Evolutionary conservation across 2,113 vertebrate genomes (phyloP), one percentile per base, ranked within the genome.

Genomic region (Gobio gobio): DNA sequence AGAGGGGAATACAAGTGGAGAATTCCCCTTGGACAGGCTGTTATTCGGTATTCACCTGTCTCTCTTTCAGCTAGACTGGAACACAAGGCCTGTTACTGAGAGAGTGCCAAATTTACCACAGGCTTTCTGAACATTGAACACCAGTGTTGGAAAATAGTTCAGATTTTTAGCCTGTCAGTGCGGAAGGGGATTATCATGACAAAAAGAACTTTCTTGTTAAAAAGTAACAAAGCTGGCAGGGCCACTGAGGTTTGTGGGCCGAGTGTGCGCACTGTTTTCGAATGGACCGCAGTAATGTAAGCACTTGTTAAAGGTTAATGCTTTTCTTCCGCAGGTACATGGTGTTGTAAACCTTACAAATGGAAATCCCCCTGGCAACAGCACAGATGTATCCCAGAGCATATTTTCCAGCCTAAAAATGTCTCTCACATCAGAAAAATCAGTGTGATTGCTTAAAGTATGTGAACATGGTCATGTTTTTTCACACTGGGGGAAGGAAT

Each of bases 171-270:
- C 56, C 79, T 81, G 56, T 83, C 83, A 78, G 79, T 78, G 73
- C 73, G 20, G 83, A 83, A 58, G 64, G 78, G 87, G 83, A 88
- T 85, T 88, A 83, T 36, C 83, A 83, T 88, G 74, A 85, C 87
- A 74, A 88, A 85, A 88, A 83, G 43, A 68, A 54, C 80, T 83
- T 83, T 88, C 58, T 86, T 86, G 84, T 83, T 86, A 88, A 88
- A 88, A 43, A 85, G 74, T 81, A 85, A 85, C 83, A 83, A 86
- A 88, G 84, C 87, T 79, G 66, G 75, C 64, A 59, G 64, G 26
- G 61, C 18, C 54, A 64, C 83, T 66, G 64, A 72, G 49, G 81
- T 20, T 40, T 83, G 64, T 76, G 82, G 56, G 29, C 78, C 68
- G 54, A 82, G 63, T 78, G 63, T 51, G 75, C 7, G 40, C 51